A percentile compares a stretch with the other conserved stretches of the same genome.
phyloP scores from a whole-genome alignment of 2,888 invertebrate genomes.

The Hirtodrosophila cameraria region DNA sequence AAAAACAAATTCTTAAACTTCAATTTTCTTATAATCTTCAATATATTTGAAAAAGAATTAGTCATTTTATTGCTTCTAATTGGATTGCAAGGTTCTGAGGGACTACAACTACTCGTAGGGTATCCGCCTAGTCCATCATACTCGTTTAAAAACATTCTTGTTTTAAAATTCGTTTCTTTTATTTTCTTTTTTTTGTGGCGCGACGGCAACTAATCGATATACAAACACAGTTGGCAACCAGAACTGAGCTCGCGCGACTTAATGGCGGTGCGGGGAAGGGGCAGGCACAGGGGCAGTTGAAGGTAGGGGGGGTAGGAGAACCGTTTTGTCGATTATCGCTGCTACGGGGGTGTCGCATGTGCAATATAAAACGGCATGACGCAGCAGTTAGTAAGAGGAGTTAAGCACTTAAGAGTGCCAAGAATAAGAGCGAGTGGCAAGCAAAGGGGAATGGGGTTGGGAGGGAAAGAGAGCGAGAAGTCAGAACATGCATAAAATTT shows the following conservation, averaged over 20 bases:
- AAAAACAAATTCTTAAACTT: too few relatives aligned
- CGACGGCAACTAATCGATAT: slow-evolving; percentile 70
- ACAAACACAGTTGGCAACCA: slow-evolving; percentile 66
- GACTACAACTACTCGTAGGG: too few relatives aligned
- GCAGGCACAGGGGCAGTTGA: not conserved
- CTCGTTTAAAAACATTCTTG: too few relatives aligned
- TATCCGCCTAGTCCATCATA: too few relatives aligned
- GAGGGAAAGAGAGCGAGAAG: not conserved
- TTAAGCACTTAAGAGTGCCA: not conserved
- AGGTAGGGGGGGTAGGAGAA: not conserved
- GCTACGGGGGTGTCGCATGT: slow-evolving; percentile 10
- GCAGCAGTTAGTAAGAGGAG: slow-evolving; percentile 30
- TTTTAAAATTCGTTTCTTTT: slow-evolving; percentile 2
- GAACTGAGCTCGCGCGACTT: slow-evolving; percentile 10
- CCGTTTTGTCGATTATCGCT: not conserved
- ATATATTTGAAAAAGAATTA: too few relatives aligned
- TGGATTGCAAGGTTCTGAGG: too few relatives aligned
- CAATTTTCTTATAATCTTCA: too few relatives aligned
- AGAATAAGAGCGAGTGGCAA: not conserved
- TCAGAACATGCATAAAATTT: too few relatives aligned
- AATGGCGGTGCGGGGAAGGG: slow-evolving; percentile 6
- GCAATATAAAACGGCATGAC: slow-evolving; percentile 38
- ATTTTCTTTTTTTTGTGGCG: slow-evolving; percentile 28
- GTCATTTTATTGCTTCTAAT: too few relatives aligned
- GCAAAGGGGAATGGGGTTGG: not conserved